Conservation (phyloP, 92 coral and sea anemone species). For the Porites divaricata region DNA sequence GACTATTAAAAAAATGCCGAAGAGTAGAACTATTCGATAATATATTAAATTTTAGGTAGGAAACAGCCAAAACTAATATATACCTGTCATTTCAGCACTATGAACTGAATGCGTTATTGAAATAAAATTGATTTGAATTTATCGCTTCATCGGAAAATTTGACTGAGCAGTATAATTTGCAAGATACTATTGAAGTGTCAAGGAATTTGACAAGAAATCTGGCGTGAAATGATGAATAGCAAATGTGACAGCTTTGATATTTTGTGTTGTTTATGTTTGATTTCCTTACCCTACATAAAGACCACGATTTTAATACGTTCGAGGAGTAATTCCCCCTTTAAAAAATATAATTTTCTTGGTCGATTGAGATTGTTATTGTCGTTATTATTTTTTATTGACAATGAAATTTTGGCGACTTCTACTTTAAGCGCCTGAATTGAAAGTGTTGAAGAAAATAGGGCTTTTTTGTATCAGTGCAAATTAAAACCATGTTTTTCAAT, state of each 20-base stretch:
- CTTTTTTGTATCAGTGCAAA: neutral
- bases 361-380: neutral
- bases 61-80: conserved; percentile 4
- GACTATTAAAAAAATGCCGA: neutral
- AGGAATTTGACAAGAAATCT: conserved; percentile 3
- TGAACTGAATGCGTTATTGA: neutral
- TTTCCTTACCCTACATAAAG: neutral
- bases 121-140: conserved; percentile 1
- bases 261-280: conserved; percentile 1
- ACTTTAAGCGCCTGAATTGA: conserved; percentile 3
- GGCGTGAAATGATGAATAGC: neutral
- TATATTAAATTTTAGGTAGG: neutral
- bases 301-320: conserved; percentile 1
- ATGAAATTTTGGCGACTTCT: conserved; percentile 8
- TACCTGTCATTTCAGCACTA: conserved; percentile 1
- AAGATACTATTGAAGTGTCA: conserved; percentile 1
- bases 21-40: neutral
- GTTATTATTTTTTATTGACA: conserved; percentile 2
- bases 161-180: neutral
- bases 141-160: neutral
- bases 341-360: neutral
- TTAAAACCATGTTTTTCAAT: conserved; percentile 30
- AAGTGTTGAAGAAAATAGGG: neutral
- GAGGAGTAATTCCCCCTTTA: neutral
- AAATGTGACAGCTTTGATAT: neutral